A percentile compares a stretch with the other conserved stretches of the same genome.
phyloP scores from a whole-genome alignment of 30 jellyfish, hydroid and myxozoan genomes.

The Aurelia coerulea region DNA sequence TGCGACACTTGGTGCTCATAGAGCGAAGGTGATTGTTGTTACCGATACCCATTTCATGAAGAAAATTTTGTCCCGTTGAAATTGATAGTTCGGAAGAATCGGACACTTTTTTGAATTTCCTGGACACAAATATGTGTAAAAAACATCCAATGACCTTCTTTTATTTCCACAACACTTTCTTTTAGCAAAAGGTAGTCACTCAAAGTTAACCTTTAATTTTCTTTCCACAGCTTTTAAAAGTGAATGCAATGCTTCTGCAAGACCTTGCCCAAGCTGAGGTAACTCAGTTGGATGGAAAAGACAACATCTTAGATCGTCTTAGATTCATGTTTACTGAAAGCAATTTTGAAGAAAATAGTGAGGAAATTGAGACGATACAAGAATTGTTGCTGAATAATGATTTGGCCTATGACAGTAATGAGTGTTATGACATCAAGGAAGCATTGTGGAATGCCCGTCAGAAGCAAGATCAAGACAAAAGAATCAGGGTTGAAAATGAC shows the following conservation, averaged over 20 bases:
- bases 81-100: too few species aligned
- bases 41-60: too few species aligned
- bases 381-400: slow-evolving; percentile 30
- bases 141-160: too few species aligned
- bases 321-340: slow-evolving; percentile 42
- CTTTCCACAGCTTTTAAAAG: slow-evolving; percentile 31
- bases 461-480: not conserved
- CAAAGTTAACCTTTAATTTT: not conserved
- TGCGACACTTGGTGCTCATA: too few species aligned
- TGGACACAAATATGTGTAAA: too few species aligned
- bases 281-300: not conserved
- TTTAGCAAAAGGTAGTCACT: too few species aligned
- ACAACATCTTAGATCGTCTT: slow-evolving; percentile 30
- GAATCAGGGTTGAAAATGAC: not conserved
- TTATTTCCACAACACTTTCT: too few species aligned
- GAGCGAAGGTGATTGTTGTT: too few species aligned
- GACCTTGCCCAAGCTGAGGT: slow-evolving; percentile 24
- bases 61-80: too few species aligned
- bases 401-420: not conserved
- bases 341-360: slow-evolving; percentile 1
- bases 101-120: too few species aligned
- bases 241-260: slow-evolving; percentile 60
- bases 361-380: slow-evolving; percentile 26
- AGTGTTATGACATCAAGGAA: not conserved
- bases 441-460: too few species aligned